Evolutionary conservation across 2,797 vertebrate genomes (phyloP).

Genomic region (Yasuhikotakia modesta): DNA sequence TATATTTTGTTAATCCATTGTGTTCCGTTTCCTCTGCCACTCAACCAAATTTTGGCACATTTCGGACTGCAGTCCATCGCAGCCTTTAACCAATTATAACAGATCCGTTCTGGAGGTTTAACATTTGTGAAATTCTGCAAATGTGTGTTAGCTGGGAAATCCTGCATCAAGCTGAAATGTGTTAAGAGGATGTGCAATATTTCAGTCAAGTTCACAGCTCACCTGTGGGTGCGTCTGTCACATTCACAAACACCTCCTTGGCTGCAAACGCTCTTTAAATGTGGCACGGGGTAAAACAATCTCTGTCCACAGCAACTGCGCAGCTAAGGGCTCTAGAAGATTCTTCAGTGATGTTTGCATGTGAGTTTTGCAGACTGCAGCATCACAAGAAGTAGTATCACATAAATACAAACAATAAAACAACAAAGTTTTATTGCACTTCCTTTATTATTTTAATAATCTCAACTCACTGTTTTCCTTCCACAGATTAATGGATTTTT

Average conservation of each 20-base stretch:
- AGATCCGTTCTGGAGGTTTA: conserved; percentile 31
- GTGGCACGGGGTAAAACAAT: conserved; percentile 29
- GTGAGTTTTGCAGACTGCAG: not conserved
- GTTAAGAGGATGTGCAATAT: conserved; percentile 55
- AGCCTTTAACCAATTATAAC: conserved; percentile 33
- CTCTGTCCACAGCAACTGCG: conserved; percentile 12
- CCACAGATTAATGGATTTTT: too few species aligned
- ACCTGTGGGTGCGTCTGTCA: conserved; percentile 59
- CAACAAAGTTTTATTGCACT: not conserved
- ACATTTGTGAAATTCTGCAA: conserved; percentile 47
- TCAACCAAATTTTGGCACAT: conserved; percentile 28
- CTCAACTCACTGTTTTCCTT: too few species aligned
- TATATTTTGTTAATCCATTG: conserved; percentile 16
- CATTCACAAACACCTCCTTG: conserved; percentile 55
- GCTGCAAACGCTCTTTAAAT: conserved; percentile 48
- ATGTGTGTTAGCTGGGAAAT: conserved; percentile 57
- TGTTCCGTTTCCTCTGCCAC: conserved; percentile 5
- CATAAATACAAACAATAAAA: not conserved
- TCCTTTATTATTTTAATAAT: too few species aligned
- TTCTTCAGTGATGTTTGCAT: not conserved
- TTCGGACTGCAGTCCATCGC: conserved; percentile 5
- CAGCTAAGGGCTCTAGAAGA: conserved; percentile 17
- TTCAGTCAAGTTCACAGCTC: conserved; percentile 55
- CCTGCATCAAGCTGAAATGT: conserved; percentile 50
- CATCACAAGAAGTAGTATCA: not conserved